Conservation (phyloP, 1,140 invertebrate genomes). For the Ceratoteleas bidentatus region DNA sequence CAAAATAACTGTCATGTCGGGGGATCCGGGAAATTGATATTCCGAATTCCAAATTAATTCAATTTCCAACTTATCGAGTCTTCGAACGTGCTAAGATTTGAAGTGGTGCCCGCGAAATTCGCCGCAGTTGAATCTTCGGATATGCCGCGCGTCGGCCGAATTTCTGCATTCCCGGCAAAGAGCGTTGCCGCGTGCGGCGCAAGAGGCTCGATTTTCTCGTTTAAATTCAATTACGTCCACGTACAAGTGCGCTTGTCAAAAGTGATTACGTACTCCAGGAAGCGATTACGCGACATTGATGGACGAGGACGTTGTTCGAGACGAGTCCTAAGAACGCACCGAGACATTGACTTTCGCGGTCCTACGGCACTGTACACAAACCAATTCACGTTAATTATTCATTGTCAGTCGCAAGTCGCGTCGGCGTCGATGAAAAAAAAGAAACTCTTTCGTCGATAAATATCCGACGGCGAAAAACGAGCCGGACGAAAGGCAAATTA, state of each 20-base stretch:
- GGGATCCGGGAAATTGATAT: too few species aligned
- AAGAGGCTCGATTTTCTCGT: conserved; percentile 47
- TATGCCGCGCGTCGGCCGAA: too few species aligned
- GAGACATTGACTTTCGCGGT: conserved; percentile 71
- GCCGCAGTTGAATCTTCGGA: too few species aligned
- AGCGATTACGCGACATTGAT: conserved; percentile 69
- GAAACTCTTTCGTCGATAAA: too few species aligned
- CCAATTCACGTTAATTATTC: background rate
- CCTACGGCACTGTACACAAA: conserved; percentile 71
- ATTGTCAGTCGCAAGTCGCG: conserved; percentile 35
- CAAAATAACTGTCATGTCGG: too few species aligned
- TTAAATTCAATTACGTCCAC: conserved; percentile 58
- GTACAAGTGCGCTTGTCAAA: conserved; percentile 65
- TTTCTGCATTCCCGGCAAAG: background rate
- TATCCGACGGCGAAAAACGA: conserved; percentile 2
- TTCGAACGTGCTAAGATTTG: too few species aligned
- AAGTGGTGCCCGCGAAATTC: too few species aligned
- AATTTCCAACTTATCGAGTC: too few species aligned
- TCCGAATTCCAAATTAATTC: too few species aligned
- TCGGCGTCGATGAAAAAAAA: too few species aligned
- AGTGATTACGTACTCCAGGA: conserved; percentile 69
- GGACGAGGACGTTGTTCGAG: conserved; percentile 63
- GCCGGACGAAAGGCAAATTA: conserved; percentile 4
- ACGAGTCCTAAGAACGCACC: conserved; percentile 57
- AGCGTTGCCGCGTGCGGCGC: conserved; percentile 24